A percentile compares a stretch with the other conserved stretches of the same genome.
Evolutionary conservation across 37 sponge, comb jelly and placozoan species (phyloP).

Genomic region (Beroe forskalii): DNA sequence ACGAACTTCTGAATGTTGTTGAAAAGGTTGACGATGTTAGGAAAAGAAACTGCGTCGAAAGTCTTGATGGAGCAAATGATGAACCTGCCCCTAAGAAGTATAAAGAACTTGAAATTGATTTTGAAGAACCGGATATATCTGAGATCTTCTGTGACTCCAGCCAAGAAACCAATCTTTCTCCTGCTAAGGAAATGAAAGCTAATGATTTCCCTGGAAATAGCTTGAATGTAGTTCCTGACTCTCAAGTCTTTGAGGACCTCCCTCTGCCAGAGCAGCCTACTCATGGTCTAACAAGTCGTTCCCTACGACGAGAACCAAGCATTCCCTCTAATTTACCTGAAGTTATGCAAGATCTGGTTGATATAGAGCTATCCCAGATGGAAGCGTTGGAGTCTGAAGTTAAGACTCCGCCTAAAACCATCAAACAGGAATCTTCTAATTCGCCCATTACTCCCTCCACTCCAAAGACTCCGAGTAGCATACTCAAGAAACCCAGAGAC

Average conservation of each 20-base stretch:
- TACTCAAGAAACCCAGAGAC: background rate
- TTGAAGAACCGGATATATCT: background rate
- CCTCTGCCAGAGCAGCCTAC: background rate
- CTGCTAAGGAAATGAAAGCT: background rate
- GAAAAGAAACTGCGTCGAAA: background rate
- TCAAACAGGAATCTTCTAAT: background rate
- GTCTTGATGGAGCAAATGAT: background rate
- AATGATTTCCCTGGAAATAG: background rate
- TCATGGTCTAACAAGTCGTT: background rate
- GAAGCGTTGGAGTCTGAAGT: background rate
- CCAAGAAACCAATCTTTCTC: background rate
- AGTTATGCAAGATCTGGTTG: conserved; percentile 2
- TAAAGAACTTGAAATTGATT: background rate
- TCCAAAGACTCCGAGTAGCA: conserved; percentile 24
- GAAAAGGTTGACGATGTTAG: background rate
- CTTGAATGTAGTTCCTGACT: background rate
- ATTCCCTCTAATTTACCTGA: conserved; percentile 22
- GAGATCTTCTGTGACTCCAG: background rate
- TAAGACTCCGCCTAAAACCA: conserved; percentile 45
- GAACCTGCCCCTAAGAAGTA: background rate
- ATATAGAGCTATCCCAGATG: background rate
- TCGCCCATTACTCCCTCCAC: conserved; percentile 16
- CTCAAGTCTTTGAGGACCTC: background rate
- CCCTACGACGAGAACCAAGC: background rate
- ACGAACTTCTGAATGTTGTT: background rate